Conservation (phyloP, 2,888 invertebrate genomes). For the Mycalesis mineus region DNA sequence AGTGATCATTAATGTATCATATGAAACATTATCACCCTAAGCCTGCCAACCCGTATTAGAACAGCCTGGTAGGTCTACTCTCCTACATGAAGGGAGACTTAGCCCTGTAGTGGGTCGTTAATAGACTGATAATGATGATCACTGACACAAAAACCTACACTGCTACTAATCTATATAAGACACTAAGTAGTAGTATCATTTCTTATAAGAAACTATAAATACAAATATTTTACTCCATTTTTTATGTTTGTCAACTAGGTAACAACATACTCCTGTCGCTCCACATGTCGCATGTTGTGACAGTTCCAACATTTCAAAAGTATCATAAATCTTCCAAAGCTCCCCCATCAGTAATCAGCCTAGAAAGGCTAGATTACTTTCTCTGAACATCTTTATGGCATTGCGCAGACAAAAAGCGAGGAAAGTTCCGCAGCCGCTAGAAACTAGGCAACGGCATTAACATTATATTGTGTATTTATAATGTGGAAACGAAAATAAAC, state of each 20-base stretch:
- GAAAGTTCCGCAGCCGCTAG: constrained; percentile 29
- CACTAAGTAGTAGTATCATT: too few species aligned
- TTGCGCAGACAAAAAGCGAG: constrained; percentile 29
- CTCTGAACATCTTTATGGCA: constrained; percentile 29
- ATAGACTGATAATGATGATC: too few species aligned
- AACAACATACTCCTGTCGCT: background rate
- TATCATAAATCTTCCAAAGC: constrained; percentile 10
- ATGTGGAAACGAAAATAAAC: constrained; percentile 22
- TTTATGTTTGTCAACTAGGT: background rate
- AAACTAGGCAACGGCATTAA: constrained; percentile 27
- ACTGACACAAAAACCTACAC: too few species aligned
- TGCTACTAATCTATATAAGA: too few species aligned
- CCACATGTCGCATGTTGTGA: background rate
- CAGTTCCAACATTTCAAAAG: background rate
- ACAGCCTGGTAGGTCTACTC: too few species aligned
- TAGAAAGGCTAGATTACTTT: constrained; percentile 28
- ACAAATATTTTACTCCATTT: background rate
- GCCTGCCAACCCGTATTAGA: too few species aligned
- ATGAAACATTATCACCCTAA: too few species aligned
- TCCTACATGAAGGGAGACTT: too few species aligned
- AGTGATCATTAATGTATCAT: too few species aligned
- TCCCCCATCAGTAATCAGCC: constrained; percentile 15
- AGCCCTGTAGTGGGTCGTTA: too few species aligned
- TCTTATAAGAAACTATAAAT: too few species aligned
- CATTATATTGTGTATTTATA: constrained; percentile 23